These are phyloP conservation scores for Orussus abietinus DNA, from an alignment of 1,140 invertebrate species.

Conservation along the genomic window DNA sequence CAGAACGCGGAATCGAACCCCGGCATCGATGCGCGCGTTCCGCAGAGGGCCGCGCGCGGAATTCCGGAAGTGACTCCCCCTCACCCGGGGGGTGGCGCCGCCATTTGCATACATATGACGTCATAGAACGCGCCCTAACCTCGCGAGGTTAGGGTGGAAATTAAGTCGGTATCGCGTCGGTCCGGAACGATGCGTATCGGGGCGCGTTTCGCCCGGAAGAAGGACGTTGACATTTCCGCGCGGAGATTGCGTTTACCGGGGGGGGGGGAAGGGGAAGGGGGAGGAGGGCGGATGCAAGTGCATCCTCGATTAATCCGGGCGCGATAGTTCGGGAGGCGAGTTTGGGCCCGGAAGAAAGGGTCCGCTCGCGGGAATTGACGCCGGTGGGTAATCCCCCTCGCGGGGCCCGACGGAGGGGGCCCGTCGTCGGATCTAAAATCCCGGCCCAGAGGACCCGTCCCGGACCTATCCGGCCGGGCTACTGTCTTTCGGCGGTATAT, in stretches of 20 bases:
- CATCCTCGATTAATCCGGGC: too few relatives aligned
- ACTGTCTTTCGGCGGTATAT: slow-evolving; percentile 2
- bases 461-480: slow-evolving; percentile 13
- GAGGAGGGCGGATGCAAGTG: slow-evolving; percentile 19
- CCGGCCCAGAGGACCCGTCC: slow-evolving; percentile 5
- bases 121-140: slow-evolving; percentile 47
- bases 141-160: slow-evolving; percentile 42
- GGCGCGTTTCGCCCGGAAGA: slow-evolving; percentile 20
- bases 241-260: slow-evolving; percentile 2
- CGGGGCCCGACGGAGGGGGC: slow-evolving; percentile 16
- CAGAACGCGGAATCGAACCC: too few relatives aligned
- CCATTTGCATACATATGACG: slow-evolving; percentile 51
- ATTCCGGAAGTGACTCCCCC: too few relatives aligned
- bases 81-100: slow-evolving; percentile 28
- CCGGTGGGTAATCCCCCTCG: slow-evolving; percentile 19
- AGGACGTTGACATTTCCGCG: slow-evolving; percentile 18
- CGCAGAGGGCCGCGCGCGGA: too few relatives aligned
- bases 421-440: slow-evolving; percentile 17
- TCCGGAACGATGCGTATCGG: slow-evolving; percentile 23
- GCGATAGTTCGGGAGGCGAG: too few relatives aligned
- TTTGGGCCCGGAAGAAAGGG: too few relatives aligned
- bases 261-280: slow-evolving; percentile 12
- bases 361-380: too few relatives aligned
- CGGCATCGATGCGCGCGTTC: too few relatives aligned
- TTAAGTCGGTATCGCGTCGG: slow-evolving; percentile 38